Evolutionary conservation across 2,888 invertebrate species (phyloP).

Genomic region (Blera fallax): DNA sequence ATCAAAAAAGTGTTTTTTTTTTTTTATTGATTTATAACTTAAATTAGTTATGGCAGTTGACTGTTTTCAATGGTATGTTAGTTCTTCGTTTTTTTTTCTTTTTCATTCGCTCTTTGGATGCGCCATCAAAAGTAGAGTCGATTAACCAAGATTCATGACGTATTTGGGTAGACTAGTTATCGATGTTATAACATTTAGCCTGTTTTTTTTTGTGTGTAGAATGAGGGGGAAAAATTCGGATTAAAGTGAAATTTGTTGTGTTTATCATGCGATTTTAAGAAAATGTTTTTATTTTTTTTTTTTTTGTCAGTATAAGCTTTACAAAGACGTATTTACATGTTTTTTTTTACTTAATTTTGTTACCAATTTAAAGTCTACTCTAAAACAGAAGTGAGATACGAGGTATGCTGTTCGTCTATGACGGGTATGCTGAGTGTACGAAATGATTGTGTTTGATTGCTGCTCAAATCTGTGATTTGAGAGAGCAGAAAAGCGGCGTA

Average conservation of each 20-base stretch:
- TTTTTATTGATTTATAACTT: constrained; percentile 37
- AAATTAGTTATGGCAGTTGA: constrained; percentile 70
- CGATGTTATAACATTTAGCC: constrained; percentile 93
- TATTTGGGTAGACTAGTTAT: constrained; percentile 94
- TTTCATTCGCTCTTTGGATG: constrained; percentile 53
- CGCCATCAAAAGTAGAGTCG: neutral
- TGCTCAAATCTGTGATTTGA: no score
- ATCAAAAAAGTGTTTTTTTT: constrained; percentile 10
- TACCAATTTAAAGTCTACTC: neutral
- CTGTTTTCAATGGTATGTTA: constrained; percentile 69
- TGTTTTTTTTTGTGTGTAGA: constrained; percentile 78
- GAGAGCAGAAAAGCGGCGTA: no score
- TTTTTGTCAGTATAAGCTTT: constrained; percentile 12
- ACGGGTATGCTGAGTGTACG: neutral
- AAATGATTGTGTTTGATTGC: neutral
- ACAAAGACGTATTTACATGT: neutral
- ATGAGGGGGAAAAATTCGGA: neutral
- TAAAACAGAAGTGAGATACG: neutral
- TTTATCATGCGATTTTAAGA: neutral
- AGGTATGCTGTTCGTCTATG: no score
- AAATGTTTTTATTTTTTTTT: neutral
- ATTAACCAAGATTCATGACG: constrained; percentile 90
- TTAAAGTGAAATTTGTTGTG: neutral
- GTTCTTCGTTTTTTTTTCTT: constrained; percentile 8
- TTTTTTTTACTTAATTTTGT: neutral